phyloP scores from a whole-genome alignment of 2,888 invertebrate genomes.

The Ochropacha duplaris region DNA sequence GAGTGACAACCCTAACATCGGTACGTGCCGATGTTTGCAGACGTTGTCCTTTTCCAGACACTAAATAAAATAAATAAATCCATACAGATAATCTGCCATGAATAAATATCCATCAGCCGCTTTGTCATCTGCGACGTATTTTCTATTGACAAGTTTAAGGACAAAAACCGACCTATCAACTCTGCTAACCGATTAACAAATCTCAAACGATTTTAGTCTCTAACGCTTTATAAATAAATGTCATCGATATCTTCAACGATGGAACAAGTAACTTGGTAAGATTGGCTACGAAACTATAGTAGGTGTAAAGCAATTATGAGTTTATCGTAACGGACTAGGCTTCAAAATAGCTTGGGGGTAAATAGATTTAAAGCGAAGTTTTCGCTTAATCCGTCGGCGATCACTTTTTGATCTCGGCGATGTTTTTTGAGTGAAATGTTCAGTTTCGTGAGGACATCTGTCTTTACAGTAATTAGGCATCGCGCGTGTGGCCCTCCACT shows the following conservation, averaged over 20 bases:
- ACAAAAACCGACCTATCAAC: conserved; percentile 18
- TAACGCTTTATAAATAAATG: background rate
- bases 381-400: conserved; percentile 72
- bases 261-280: background rate
- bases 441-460: conserved; percentile 74
- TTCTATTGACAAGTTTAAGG: conserved; percentile 69
- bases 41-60: conserved; percentile 62
- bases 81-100: conserved; percentile 73
- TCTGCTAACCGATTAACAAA: background rate
- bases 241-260: background rate
- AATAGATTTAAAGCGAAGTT: conserved; percentile 21
- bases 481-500: conserved; percentile 68
- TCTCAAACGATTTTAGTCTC: background rate
- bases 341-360: conserved; percentile 7
- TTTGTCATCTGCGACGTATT: conserved; percentile 75
- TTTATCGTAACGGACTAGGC: background rate
- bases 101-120: conserved; percentile 73
- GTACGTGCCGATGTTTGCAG: conserved; percentile 53
- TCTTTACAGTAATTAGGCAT: conserved; percentile 66
- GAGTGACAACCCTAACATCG: conserved; percentile 25
- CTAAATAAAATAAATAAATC: conserved; percentile 63
- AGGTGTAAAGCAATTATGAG: conserved; percentile 3
- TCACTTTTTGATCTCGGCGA: conserved; percentile 71
- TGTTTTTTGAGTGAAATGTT: conserved; percentile 65
- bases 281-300: background rate